Percentiles rank a stretch among this genome's conserved stretches.
phyloP scores from a whole-genome alignment of 2,888 invertebrate species.

The Netelia melanura region DNA sequence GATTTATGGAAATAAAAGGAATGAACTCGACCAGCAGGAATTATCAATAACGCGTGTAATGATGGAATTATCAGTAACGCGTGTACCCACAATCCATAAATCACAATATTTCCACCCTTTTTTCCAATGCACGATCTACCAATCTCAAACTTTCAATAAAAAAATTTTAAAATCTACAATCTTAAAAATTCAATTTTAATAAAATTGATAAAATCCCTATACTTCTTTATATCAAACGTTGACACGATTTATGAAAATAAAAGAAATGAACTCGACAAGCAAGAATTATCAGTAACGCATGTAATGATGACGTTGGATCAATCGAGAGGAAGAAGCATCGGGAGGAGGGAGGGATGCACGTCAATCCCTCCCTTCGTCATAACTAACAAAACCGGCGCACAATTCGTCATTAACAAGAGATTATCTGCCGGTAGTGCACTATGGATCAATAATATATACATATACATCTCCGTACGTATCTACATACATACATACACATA shows the following conservation, averaged over 20 bases:
- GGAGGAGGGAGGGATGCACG: neutral
- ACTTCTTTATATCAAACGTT: too few species aligned
- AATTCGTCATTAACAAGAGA: constrained; percentile 56
- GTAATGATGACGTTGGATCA: constrained; percentile 15
- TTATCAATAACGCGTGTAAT: too few species aligned
- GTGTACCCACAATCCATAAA: too few species aligned
- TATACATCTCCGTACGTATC: neutral
- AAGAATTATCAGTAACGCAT: constrained; percentile 1
- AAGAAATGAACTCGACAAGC: constrained; percentile 33
- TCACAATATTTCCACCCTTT: too few species aligned
- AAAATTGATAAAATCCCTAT: too few species aligned
- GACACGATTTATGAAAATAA: too few species aligned
- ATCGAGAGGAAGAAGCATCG: neutral
- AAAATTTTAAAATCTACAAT: too few species aligned
- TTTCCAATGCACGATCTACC: too few species aligned
- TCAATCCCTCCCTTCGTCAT: constrained; percentile 23
- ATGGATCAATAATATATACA: neutral
- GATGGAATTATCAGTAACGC: too few species aligned
- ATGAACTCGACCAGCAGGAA: neutral
- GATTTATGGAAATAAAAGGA: neutral
- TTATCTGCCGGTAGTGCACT: constrained; percentile 34
- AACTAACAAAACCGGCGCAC: constrained; percentile 24
- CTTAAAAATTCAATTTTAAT: too few species aligned
- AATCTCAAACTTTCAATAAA: too few species aligned
- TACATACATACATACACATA: neutral